phyloP scores from a whole-genome alignment of 1,140 invertebrate species.

The Halotydeus destructor region DNA sequence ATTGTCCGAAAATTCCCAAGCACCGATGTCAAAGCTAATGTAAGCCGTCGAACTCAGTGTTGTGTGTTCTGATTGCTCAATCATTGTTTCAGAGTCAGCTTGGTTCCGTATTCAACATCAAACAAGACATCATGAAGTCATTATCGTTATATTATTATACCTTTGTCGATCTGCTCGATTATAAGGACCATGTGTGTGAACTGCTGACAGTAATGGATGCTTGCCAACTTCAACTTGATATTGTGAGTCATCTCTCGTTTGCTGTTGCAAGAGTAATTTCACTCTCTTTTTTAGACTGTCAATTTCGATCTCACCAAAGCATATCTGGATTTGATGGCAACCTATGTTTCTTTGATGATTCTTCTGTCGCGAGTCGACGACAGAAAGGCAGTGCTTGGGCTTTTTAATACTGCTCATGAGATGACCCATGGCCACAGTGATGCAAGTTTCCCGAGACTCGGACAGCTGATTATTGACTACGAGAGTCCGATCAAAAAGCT shows the following conservation, averaged over 20 bases:
- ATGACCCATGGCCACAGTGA: constrained; percentile 77
- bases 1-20: constrained; percentile 88
- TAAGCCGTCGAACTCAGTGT: constrained; percentile 18
- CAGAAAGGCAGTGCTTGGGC: constrained; percentile 79
- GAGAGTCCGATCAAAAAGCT: constrained; percentile 87
- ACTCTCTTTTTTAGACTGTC: constrained; percentile 31
- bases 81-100: constrained; percentile 29
- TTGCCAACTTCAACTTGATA: constrained; percentile 78
- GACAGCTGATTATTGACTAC: constrained; percentile 94
- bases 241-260: constrained; percentile 33
- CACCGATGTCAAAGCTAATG: constrained; percentile 61
- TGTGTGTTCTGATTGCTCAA: constrained; percentile 14
- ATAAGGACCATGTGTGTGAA: constrained; percentile 95
- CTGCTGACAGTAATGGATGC: constrained; percentile 93
- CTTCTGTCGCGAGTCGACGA: constrained; percentile 89
- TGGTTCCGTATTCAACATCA: constrained; percentile 55
- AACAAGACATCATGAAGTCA: constrained; percentile 86
- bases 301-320: constrained; percentile 91
- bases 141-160: constrained; percentile 95
- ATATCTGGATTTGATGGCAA: constrained; percentile 82
- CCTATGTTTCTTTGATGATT: constrained; percentile 88
- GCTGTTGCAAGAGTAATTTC: not conserved
- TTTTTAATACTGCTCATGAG: constrained; percentile 95
- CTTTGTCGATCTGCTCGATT: constrained; percentile 95
- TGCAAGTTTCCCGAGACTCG: constrained; percentile 73